A percentile compares a stretch with the other conserved stretches of the same genome.
Conservation (phyloP, 2,113 vertebrate species). For the Pyxicephalus adspersus region DNA sequence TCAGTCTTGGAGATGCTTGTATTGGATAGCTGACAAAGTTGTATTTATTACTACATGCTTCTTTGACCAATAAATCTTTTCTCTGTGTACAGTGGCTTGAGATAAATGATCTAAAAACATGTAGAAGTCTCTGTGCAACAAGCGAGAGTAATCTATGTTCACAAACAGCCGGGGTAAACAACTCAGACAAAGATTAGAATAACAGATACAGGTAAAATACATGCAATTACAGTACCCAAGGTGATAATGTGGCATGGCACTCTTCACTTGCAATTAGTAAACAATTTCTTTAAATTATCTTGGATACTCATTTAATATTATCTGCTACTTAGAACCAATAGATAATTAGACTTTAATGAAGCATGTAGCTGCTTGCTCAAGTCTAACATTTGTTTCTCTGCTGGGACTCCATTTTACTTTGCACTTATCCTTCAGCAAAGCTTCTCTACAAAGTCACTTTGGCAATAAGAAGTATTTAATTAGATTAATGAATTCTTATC, state of each 20-base stretch:
- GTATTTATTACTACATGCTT: constrained; percentile 28
- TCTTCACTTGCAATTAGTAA: constrained; percentile 85
- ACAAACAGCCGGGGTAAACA: constrained; percentile 17
- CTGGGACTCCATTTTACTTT: constrained; percentile 97
- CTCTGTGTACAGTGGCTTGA: constrained; percentile 15
- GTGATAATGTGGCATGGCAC: constrained; percentile 75
- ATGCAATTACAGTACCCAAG: constrained; percentile 73
- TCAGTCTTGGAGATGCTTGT: neutral
- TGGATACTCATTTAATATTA: constrained; percentile 98
- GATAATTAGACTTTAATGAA: constrained; percentile 99
- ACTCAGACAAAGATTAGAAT: constrained; percentile 52
- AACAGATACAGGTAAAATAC: constrained; percentile 72
- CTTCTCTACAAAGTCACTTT: constrained; percentile 94
- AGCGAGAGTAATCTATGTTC: constrained; percentile 15
- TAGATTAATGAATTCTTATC: constrained; percentile 99
- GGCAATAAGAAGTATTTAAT: constrained; percentile 99
- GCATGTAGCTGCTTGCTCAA: constrained; percentile 89
- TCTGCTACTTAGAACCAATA: constrained; percentile 98
- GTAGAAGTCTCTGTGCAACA: neutral
- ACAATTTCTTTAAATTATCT: constrained; percentile 87
- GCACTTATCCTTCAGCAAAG: constrained; percentile 98
- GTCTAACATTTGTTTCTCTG: constrained; percentile 89
- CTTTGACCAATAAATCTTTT: constrained; percentile 31
- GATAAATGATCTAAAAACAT: constrained; percentile 30
- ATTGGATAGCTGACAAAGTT: constrained; percentile 42